phyloP scores from a whole-genome alignment of 2,113 vertebrate species.

The Tichodroma muraria region DNA sequence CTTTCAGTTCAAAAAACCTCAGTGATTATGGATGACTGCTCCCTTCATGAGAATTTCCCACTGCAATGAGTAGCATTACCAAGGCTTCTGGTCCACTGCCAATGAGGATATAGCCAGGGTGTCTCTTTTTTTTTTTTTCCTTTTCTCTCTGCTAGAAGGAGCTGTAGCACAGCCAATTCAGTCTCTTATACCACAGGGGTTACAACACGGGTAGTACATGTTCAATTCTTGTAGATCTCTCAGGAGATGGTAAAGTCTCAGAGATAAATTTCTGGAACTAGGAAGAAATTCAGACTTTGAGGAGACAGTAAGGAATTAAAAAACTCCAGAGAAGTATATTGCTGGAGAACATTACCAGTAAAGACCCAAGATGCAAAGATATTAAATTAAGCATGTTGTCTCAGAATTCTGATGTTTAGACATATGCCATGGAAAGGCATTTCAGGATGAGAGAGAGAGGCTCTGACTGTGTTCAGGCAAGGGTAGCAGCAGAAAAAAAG shows the following conservation, averaged over 20 bases:
- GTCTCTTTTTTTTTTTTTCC: neutral
- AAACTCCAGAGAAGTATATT: neutral
- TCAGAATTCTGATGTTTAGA: neutral
- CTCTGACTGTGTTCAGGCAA: neutral
- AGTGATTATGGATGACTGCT: neutral
- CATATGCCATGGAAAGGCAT: neutral
- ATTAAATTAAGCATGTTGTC: neutral
- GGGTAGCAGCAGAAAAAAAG: neutral
- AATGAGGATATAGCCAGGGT: neutral
- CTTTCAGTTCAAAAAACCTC: constrained; percentile 5
- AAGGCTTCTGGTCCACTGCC: constrained; percentile 17
- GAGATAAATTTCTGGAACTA: constrained; percentile 15
- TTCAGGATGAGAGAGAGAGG: neutral
- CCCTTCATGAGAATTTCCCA: constrained; percentile 16
- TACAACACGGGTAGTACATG: neutral
- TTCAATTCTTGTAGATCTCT: constrained; percentile 32
- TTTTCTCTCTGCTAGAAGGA: neutral
- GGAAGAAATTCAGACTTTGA: constrained; percentile 12
- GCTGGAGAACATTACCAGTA: neutral
- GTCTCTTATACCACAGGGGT: neutral
- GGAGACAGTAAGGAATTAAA: constrained; percentile 17
- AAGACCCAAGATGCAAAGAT: neutral
- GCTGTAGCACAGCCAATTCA: constrained; percentile 19
- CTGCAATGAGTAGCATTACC: constrained; percentile 1
- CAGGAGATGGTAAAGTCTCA: constrained; percentile 23